These are phyloP conservation scores for Microctenopoma lineatum DNA, from an alignment of 2,797 vertebrate genomes.

Conservation along the genomic window DNA sequence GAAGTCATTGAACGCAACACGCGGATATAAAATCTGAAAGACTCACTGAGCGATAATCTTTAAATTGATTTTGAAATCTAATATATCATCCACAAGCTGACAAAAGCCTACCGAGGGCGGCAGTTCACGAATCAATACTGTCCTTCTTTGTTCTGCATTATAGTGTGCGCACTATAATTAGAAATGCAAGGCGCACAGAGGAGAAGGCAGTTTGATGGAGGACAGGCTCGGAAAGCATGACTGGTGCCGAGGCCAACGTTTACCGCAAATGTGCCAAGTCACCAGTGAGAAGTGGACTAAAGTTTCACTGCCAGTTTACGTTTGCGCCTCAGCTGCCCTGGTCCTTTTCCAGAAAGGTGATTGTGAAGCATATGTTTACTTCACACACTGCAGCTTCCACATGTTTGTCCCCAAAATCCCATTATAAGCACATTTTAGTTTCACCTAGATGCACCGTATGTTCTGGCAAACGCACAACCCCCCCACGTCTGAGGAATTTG, in stretches of 20 bases:
- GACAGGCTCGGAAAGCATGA: slow-evolving; percentile 73
- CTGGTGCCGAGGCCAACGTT: slow-evolving; percentile 54
- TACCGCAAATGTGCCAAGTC: slow-evolving; percentile 38
- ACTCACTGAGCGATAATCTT: slow-evolving; percentile 3
- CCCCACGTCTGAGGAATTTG: slow-evolving; percentile 44
- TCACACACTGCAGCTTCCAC: not conserved
- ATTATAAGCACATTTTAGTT: slow-evolving; percentile 1
- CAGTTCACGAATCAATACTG: slow-evolving; percentile 48
- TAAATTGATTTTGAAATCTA: slow-evolving; percentile 5
- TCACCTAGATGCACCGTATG: slow-evolving; percentile 42
- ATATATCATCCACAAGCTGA: not conserved
- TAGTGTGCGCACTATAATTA: slow-evolving; percentile 53
- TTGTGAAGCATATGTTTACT: slow-evolving; percentile 36
- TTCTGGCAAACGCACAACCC: slow-evolving; percentile 48
- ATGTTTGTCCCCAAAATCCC: slow-evolving; percentile 22
- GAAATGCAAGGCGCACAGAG: slow-evolving; percentile 33
- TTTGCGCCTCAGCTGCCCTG: slow-evolving; percentile 8
- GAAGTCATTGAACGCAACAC: slow-evolving; percentile 9
- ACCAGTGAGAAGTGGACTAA: slow-evolving; percentile 32
- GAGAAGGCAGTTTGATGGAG: slow-evolving; percentile 46
- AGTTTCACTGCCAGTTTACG: slow-evolving; percentile 28
- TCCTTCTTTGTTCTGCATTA: slow-evolving; percentile 42
- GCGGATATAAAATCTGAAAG: not conserved
- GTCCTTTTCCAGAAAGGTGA: slow-evolving; percentile 16
- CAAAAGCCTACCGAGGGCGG: not conserved